Base-by-base conservation (phyloP, 2,888 invertebrate species). In the Bhutanitis thaidina region DNA sequence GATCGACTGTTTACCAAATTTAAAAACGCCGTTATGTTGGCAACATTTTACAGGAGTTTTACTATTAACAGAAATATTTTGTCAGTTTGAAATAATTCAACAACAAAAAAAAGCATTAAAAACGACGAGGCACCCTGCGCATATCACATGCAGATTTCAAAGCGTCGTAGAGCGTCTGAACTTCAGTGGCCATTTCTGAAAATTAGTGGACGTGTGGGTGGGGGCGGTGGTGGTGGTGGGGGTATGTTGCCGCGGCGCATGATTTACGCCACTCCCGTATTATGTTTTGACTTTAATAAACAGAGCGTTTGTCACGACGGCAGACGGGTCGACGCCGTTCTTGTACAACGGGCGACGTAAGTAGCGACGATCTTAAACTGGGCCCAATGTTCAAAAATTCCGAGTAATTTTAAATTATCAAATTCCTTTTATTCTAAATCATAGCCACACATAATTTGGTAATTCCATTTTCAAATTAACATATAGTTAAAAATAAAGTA, bases 201-300 rank as follows among this genome's bases (percentile, higher is more conserved):
- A 87, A 87, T 87, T 84, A 86, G 83, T 84, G 84, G 80, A 77
- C 77, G 74, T 73, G 64, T 64, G 71, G 67, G 58, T 60, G 35
- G 35, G 49, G 64, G 65, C 5, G 67, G 54, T 65, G 63, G 66
- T 57, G 53, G n/a, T n/a, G n/a, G n/a, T n/a, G 59, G 52, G 53
- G 52, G 39, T 43, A 50, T 69, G 67, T 66, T 63, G 67, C 73
- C 77, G 77, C 74, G 75, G 77, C 80, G 76, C 83, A 90, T 91
- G 91, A 92, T 91, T 91, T 92, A 92, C 91, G 89, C 90, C 86
- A 87, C 80, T 86, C 89, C 86, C 88, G 90, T 89, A 90, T 91
- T 91, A 91, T 91, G 90, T 91, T 91, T 91, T 89, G 90, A 91
- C 90, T 91, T 90, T 90, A 90, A 91, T 90, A 91, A 89, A 90